Conservation (phyloP, 2,113 vertebrate genomes). For the Etia nguti region DNA sequence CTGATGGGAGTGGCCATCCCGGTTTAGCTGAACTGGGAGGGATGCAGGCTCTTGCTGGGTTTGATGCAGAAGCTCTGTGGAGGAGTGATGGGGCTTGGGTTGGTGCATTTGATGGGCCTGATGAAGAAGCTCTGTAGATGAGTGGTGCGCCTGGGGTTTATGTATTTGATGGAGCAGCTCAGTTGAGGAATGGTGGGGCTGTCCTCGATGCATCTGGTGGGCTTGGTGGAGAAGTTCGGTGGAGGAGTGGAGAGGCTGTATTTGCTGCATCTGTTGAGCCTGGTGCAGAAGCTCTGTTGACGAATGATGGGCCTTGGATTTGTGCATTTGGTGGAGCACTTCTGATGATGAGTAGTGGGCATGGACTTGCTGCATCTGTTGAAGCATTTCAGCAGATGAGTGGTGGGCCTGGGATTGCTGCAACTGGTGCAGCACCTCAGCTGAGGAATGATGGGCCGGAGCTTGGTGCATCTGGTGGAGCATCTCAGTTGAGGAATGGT, state of each 20-base stretch:
- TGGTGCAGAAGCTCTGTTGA: constrained; percentile 60
- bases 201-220: constrained; percentile 52
- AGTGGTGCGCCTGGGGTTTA: constrained; percentile 46
- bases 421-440: constrained; percentile 58
- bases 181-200: constrained; percentile 52
- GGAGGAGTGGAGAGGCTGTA: constrained; percentile 63
- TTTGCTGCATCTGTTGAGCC: constrained; percentile 47
- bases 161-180: constrained; percentile 62
- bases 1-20: constrained; percentile 57
- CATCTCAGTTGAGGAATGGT: constrained; percentile 59
- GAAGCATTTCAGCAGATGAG: constrained; percentile 53
- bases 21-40: constrained; percentile 46
- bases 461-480: constrained; percentile 50
- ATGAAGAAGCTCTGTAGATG: constrained; percentile 59
- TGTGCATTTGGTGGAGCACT: constrained; percentile 59
- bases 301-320: constrained; percentile 53
- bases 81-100: constrained; percentile 61
- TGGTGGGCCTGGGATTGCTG: constrained; percentile 49
- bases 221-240: constrained; percentile 62
- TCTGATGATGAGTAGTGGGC: constrained; percentile 54
- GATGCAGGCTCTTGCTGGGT: constrained; percentile 54
- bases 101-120: constrained; percentile 57
- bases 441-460: constrained; percentile 45
- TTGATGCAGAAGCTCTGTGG: constrained; percentile 62
- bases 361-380: constrained; percentile 53